Evolutionary conservation across 1,140 invertebrate genomes (phyloP).

Genomic region (Saccostrea echinata): DNA sequence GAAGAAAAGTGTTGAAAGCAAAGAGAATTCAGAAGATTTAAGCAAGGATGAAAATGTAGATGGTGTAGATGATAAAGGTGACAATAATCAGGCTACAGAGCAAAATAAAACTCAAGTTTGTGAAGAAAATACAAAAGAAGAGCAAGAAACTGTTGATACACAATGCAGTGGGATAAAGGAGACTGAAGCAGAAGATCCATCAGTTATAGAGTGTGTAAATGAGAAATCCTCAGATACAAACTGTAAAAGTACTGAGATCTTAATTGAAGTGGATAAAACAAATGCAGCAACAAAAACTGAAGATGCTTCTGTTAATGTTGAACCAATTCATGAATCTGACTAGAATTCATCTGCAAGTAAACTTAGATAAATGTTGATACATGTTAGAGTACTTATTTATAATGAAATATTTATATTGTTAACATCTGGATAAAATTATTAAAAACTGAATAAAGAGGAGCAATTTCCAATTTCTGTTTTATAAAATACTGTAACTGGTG

Average conservation of each 20-base stretch:
- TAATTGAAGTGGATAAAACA: not conserved
- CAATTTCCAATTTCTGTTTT: no score
- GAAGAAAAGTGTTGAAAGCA: slow-evolving; percentile 33
- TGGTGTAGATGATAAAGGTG: not conserved
- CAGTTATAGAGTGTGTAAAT: not conserved
- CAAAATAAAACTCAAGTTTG: not conserved
- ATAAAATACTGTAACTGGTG: no score
- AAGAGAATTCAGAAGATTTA: not conserved
- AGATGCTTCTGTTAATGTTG: not conserved
- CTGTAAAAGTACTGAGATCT: no score
- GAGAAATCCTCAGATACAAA: no score
- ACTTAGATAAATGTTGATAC: no score
- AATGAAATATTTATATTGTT: no score
- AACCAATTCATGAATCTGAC: not conserved
- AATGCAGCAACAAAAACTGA: not conserved
- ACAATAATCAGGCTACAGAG: not conserved
- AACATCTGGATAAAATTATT: no score
- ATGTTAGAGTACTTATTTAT: no score
- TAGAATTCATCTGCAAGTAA: not conserved
- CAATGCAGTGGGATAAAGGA: not conserved
- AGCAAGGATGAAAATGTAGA: not conserved
- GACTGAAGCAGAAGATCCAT: not conserved
- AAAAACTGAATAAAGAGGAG: no score
- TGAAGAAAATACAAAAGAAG: not conserved
- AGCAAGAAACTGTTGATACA: not conserved